phyloP scores from a whole-genome alignment of 2,797 vertebrate genomes.

The Diceros bicornis region DNA sequence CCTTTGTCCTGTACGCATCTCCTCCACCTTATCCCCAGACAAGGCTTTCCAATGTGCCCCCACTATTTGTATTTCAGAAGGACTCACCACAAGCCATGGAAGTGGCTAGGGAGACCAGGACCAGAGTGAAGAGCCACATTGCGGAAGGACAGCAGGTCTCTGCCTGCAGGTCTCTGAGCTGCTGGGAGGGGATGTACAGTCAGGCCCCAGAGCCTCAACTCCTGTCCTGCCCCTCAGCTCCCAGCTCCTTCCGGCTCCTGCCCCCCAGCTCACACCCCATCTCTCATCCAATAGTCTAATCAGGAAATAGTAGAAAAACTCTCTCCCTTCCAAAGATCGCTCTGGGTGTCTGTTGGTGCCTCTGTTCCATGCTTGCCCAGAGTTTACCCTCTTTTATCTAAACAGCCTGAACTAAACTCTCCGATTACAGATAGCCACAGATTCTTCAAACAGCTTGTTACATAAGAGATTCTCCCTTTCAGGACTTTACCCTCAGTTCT shows the following conservation, averaged over 20 bases:
- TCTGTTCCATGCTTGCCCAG: not conserved
- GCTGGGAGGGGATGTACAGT: fast-evolving
- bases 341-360: fast-evolving
- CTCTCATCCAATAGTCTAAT: not conserved
- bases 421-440: not conserved
- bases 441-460: not conserved
- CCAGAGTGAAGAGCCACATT: not conserved
- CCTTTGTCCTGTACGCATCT: not conserved
- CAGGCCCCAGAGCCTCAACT: no score
- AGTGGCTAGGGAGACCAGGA: not conserved
- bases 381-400: not conserved
- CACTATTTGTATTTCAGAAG: not conserved
- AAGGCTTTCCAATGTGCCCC: not conserved
- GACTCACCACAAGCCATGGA: slow-evolving; percentile 26
- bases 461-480: not conserved
- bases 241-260: no score
- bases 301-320: not conserved
- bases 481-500: fast-evolving
- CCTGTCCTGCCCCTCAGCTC: no score
- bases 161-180: fast-evolving
- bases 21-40: not conserved
- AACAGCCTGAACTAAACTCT: not conserved
- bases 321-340: not conserved
- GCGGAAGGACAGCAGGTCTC: fast-evolving
- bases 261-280: no score